Percentiles rank a stretch among this genome's conserved stretches.
These are phyloP conservation scores for Tetheella fluctuosa DNA, from an alignment of 2,888 invertebrate genomes.

Conservation along the genomic window DNA sequence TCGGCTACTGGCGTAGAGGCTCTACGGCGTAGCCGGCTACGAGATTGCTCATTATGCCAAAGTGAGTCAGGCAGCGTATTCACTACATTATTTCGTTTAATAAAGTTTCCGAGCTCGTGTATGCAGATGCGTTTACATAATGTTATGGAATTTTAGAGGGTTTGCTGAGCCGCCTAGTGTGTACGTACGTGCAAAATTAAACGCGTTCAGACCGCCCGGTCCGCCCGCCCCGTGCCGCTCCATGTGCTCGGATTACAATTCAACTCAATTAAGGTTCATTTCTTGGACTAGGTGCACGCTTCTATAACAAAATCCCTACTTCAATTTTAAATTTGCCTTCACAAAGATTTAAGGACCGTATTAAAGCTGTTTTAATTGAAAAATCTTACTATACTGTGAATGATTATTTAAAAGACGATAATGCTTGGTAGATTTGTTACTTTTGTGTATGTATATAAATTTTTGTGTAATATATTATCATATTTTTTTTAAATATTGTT, in stretches of 20 bases:
- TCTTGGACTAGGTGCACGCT: no score
- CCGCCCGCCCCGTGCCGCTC: neutral
- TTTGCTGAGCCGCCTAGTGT: conserved; percentile 16
- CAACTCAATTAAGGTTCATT: no score
- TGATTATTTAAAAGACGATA: no score
- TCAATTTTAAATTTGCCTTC: no score
- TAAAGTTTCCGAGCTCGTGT: conserved; percentile 25
- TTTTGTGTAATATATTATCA: no score
- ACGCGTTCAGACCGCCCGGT: conserved; percentile 16
- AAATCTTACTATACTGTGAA: no score
- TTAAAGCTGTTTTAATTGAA: no score
- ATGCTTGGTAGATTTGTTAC: no score
- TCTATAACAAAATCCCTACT: no score
- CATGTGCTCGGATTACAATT: neutral
- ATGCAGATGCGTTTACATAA: conserved; percentile 62
- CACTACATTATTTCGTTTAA: conserved; percentile 58
- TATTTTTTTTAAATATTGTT: no score
- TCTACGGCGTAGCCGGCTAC: conserved; percentile 41
- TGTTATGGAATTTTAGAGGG: conserved; percentile 44
- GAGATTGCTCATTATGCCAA: conserved; percentile 62
- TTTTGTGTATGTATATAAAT: no score
- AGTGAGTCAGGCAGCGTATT: conserved; percentile 51
- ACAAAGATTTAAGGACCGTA: no score
- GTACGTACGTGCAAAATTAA: conserved; percentile 31
- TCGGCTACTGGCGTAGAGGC: conserved; percentile 42